These are phyloP conservation scores for Reticulitermes lucifugus DNA, from an alignment of 2,888 invertebrate species.

Conservation along the genomic window DNA sequence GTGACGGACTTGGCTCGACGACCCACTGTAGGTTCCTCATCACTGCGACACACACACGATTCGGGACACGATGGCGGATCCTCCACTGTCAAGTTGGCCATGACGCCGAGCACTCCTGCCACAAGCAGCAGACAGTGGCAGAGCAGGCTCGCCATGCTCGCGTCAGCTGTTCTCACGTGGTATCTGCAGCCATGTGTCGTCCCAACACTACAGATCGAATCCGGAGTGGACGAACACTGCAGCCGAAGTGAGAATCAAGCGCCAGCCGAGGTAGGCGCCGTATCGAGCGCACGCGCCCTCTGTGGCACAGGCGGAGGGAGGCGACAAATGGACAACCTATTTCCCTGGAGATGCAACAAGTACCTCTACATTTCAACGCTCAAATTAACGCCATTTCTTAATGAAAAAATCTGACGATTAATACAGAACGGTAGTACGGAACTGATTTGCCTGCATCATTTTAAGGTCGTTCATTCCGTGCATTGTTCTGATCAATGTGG, in stretches of 20 bases:
- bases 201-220: neutral
- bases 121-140: conserved; percentile 1
- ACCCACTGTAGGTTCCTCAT: conserved; percentile 24
- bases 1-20: conserved; percentile 44
- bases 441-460: too few relatives aligned
- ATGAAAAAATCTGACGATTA: neutral
- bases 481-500: too few relatives aligned
- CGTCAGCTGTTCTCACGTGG: conserved; percentile 33
- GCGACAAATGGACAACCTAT: conserved; percentile 4
- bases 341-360: conserved; percentile 43
- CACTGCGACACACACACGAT: conserved; percentile 40
- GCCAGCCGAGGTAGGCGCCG: neutral
- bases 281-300: neutral
- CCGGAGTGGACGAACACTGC: neutral
- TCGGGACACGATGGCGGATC: conserved; percentile 31
- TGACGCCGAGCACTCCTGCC: neutral
- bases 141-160: conserved; percentile 1
- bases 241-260: neutral
- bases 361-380: neutral
- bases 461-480: too few relatives aligned
- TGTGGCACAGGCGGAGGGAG: neutral
- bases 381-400: neutral
- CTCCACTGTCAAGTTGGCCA: neutral
- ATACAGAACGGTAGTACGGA: neutral
- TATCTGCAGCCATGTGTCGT: conserved; percentile 36